Evolutionary conservation across 2,113 vertebrate species (phyloP).

Genomic region (Tetrax tetrax): DNA sequence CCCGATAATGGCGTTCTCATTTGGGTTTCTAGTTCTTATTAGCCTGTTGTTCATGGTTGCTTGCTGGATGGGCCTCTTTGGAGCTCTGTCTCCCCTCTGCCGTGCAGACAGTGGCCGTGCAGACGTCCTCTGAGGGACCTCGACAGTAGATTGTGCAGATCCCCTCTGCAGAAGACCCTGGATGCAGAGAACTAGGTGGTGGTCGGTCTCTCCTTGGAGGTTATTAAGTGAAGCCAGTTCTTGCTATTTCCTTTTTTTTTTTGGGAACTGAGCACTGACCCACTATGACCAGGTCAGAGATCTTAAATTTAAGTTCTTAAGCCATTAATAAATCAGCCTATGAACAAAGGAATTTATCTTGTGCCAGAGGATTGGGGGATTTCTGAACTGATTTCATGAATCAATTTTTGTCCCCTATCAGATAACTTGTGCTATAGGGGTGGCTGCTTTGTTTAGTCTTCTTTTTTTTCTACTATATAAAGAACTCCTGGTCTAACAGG

Average conservation of each 20-base stretch:
- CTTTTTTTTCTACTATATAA: neutral
- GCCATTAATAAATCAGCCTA: neutral
- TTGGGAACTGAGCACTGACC: neutral
- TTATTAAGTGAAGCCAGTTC: neutral
- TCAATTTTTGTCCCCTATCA: neutral
- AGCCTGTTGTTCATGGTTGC: neutral
- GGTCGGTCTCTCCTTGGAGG: neutral
- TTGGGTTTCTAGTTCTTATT: neutral
- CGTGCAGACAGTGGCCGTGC: too few species aligned
- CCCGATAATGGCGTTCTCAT: neutral
- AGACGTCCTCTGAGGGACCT: neutral
- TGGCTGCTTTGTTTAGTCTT: neutral
- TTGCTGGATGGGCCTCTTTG: neutral
- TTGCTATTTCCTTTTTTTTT: neutral
- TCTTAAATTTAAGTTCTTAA: neutral
- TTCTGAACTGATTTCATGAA: neutral
- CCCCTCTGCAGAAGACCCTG: neutral
- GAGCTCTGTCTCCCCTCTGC: neutral
- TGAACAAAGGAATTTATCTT: neutral
- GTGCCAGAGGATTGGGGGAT: neutral
- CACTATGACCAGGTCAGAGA: neutral
- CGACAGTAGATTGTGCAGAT: neutral
- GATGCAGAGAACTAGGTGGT: neutral
- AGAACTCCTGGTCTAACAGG: conserved; percentile 41
- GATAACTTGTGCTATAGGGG: neutral